Conservation (phyloP, 2,113 vertebrate species). For the Brachypteracias leptosomus region DNA sequence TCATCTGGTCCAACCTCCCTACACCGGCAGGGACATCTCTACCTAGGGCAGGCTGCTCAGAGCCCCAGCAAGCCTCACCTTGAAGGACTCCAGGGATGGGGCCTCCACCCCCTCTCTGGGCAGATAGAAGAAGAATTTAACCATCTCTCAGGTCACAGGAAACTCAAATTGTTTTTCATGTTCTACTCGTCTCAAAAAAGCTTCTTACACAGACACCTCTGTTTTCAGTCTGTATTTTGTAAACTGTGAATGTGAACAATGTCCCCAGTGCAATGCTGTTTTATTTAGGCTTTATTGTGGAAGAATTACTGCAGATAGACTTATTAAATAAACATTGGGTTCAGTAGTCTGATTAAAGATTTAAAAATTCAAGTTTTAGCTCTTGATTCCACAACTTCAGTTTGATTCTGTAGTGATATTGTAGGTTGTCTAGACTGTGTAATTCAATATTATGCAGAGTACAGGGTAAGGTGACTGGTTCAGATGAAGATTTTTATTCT, state of each 20-base stretch:
- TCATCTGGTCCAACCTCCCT: too few relatives aligned
- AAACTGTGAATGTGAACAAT: background rate
- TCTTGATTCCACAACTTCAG: background rate
- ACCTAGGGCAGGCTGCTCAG: too few relatives aligned
- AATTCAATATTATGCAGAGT: background rate
- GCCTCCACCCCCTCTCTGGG: too few relatives aligned
- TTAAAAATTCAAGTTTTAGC: background rate
- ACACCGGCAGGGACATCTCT: too few relatives aligned
- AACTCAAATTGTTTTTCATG: background rate
- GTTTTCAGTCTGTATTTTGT: background rate
- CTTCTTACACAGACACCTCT: rapidly evolving
- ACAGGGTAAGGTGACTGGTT: background rate
- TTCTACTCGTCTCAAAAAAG: background rate
- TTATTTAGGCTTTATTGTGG: background rate
- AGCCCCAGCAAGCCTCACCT: too few relatives aligned
- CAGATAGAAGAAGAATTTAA: background rate
- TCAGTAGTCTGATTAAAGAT: background rate
- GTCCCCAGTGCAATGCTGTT: background rate
- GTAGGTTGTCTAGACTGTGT: rapidly evolving
- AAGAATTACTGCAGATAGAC: background rate
- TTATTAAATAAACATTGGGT: too few relatives aligned
- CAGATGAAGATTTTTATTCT: background rate
- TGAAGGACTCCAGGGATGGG: too few relatives aligned
- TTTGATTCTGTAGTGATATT: background rate
- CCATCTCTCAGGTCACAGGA: background rate